Evolutionary conservation across 53 echinoderm and acorn worm species (phyloP).

Genomic region (Patiria pectinifera): DNA sequence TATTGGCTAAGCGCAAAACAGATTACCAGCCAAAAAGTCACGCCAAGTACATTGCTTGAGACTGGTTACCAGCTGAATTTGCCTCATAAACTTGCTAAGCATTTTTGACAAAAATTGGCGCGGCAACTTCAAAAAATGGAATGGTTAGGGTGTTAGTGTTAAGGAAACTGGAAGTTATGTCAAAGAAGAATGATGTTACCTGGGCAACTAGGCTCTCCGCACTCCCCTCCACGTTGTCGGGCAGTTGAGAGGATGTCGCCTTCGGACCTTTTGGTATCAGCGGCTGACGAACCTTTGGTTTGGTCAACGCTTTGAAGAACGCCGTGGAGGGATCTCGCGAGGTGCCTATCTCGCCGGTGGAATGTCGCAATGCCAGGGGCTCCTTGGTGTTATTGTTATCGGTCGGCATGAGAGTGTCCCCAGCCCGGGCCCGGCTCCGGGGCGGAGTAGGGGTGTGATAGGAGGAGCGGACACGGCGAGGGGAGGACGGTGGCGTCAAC

Average conservation of each 20-base stretch:
- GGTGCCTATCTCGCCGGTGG: conserved; percentile 93
- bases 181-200: conserved; percentile 38
- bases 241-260: conserved; percentile 56
- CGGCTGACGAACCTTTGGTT: conserved; percentile 73
- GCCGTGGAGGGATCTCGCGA: conserved; percentile 90
- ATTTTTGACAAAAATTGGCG: too few species aligned
- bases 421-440: conserved; percentile 64
- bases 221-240: conserved; percentile 88
- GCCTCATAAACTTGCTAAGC: too few species aligned
- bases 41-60: too few species aligned
- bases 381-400: conserved; percentile 76
- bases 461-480: conserved; percentile 87
- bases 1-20: too few species aligned
- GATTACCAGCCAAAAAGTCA: too few species aligned
- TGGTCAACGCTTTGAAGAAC: conserved; percentile 93
- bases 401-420: conserved; percentile 59
- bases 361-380: conserved; percentile 84
- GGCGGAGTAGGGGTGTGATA: conserved; percentile 89
- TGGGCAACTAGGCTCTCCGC: conserved; percentile 96
- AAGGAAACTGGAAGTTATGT: not conserved
- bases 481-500: conserved; percentile 97
- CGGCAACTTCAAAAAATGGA: too few species aligned
- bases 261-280: conserved; percentile 53
- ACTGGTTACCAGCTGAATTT: too few species aligned
- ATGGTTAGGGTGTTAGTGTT: not conserved